Evolutionary conservation across 2,797 vertebrate species (phyloP), one percentile per base, ranked within the genome.

Genomic region (Echeneis naucrates): DNA sequence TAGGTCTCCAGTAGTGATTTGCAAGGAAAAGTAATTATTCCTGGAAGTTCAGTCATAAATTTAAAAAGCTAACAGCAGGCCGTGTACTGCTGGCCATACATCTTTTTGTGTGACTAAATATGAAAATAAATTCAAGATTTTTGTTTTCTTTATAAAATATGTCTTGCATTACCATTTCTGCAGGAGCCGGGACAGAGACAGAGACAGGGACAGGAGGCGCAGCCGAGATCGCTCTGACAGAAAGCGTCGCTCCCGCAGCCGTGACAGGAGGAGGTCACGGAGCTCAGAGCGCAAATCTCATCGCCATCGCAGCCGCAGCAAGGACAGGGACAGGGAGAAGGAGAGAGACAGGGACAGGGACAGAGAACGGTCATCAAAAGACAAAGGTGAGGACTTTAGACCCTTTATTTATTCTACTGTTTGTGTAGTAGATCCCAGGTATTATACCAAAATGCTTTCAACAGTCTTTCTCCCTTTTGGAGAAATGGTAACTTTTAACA

Each of bases 221-320:
- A 99, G 98, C 81, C 96, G 97, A 0, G 98, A 98, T 4, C 96
- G 96, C 64, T 93, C 96, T 17, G 98, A 99, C 88, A 95, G 95
- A 84, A 99, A 98, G 83, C 96, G 96, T 14, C 95, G 96, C 71
- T 99, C 98, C 81, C 97, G 97, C 63, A 99, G 98, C 57, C 94
- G 96, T 21, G 98, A 99, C 68, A 92, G 94, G 83, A 96, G 88
- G 84, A 93, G 96, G 77, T 99, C 98, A n/a, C 97, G 97, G 81
- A 99, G 97, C 88, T 87, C 96, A 0, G 98, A 99, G 63, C 96
- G 96, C 76, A 98, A 96, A 88, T 96, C 97, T 52, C 97, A 98
- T 74, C 92, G 92, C 80, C 98, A 98, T 78, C 96, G 96, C 87
- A 99, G 97, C 90, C 96, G 96, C 92, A 98, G 97, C 94, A 95